Evolutionary conservation across 2,797 vertebrate genomes (phyloP).

Genomic region (Crocodylus rhombifer): DNA sequence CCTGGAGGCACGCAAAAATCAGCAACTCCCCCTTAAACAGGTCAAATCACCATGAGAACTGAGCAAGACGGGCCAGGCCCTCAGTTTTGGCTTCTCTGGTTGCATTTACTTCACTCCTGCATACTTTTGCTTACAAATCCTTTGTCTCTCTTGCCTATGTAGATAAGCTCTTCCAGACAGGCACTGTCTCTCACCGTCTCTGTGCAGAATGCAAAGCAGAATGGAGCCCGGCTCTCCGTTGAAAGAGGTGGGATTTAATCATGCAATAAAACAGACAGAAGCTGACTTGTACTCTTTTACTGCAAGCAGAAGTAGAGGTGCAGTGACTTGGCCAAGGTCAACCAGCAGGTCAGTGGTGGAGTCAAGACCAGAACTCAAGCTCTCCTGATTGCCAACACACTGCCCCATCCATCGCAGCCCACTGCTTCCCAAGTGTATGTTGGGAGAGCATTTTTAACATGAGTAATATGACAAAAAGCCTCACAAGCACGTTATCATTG

Average conservation of each 20-base stretch:
- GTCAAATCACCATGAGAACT: neutral
- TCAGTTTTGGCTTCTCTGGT: neutral
- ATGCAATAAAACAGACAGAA: neutral
- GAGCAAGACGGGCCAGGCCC: neutral
- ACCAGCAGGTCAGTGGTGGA: conserved; percentile 23
- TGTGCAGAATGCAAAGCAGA: conserved; percentile 49
- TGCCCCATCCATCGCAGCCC: conserved; percentile 4
- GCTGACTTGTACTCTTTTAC: neutral
- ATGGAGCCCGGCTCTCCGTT: conserved; percentile 21
- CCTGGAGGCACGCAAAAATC: neutral
- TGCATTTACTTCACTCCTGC: neutral
- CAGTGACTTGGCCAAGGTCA: conserved; percentile 33
- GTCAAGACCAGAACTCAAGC: conserved; percentile 20
- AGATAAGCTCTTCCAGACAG: neutral
- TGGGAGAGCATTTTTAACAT: neutral
- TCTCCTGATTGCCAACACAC: neutral
- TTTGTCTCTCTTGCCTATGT: conserved; percentile 29
- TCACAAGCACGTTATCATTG: neutral
- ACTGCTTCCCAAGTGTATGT: neutral
- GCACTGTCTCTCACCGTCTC: conserved; percentile 21
- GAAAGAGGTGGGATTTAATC: neutral
- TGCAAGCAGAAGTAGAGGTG: conserved; percentile 38
- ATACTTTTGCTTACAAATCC: conserved; percentile 16
- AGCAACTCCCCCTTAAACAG: neutral
- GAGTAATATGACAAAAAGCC: neutral